Base-by-base conservation (phyloP, 1,140 invertebrate genomes). In the Chionoecetes opilio region DNA sequence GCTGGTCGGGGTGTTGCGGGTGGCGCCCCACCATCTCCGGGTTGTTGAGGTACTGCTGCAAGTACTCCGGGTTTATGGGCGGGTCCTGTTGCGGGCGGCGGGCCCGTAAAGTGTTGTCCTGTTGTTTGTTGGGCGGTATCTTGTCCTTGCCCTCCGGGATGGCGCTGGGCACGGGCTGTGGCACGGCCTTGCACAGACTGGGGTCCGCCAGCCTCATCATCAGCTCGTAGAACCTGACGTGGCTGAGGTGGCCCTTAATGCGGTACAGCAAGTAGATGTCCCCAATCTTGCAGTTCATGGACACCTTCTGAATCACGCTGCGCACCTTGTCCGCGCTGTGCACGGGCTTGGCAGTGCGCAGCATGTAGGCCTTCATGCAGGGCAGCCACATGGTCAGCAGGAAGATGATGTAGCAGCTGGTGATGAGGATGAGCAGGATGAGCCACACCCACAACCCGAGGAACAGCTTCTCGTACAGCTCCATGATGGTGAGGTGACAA, bases 401-500 rank as follows among this genome's bases (percentile, higher is more conserved):
- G 96, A 96, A 96, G 87, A 95, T 35, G 38, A 94, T 93, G 89
- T 96, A 96, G 29, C 84, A 91, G 38, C 88, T 90, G 75, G 96
- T 95, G 34, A 96, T 2, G 82, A 95, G 92, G 82, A 85, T 87
- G 31, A 96, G 93, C 8, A 95, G 0, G 37, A 96, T 95, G 29
- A 96, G 91, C 96, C 96, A 96, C 53, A 96, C 14, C 96, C 96
- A 96, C 75, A 96, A 32, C 8, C 29, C 82, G 37, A 96, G 41
- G 82, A 96, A 96, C 14, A 96, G 26, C 53, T 96, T 96, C 90
- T 96, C 96, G 41, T 96, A 96, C 26, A 96, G 85, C 38, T 96
- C 96, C 96, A 96, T 96, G 46, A 95, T 94, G 53, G 95, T 95
- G 6, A 96, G 82, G 84, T 96, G 96, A 84, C 96, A 96, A 95